Conservation (phyloP, 1,140 invertebrate species). For the Cephus cinctus region DNA sequence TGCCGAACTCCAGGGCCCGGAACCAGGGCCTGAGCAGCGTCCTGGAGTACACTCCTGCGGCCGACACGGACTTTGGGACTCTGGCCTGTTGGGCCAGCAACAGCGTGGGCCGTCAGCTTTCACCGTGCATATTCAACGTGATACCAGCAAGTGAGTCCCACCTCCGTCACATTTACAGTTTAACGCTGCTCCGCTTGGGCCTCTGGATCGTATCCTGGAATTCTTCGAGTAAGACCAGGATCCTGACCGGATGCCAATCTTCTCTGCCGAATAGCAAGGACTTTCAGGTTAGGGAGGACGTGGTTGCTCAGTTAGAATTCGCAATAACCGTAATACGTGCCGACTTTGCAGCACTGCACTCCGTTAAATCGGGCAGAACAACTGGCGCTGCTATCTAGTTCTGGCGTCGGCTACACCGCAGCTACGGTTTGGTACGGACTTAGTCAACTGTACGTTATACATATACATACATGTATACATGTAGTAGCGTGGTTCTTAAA, state of each 20-base stretch:
- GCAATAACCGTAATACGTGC: background rate
- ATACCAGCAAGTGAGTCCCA: constrained; percentile 73
- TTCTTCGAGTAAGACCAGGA: too few species aligned
- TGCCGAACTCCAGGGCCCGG: constrained; percentile 58
- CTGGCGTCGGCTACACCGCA: constrained; percentile 19
- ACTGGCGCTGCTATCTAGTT: constrained; percentile 21
- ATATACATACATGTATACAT: too few species aligned
- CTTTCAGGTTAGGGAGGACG: background rate
- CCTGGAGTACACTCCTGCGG: constrained; percentile 64
- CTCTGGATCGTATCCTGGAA: too few species aligned
- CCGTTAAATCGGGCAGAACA: constrained; percentile 35
- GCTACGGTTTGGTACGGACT: background rate
- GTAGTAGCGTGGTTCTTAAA: too few species aligned
- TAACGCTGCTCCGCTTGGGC: too few species aligned
- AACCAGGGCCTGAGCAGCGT: constrained; percentile 68
- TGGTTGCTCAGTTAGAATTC: constrained; percentile 1
- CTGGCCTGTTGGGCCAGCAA: constrained; percentile 86
- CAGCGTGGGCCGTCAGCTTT: constrained; percentile 74
- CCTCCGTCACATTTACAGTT: too few species aligned
- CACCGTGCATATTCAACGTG: constrained; percentile 79
- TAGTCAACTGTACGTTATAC: too few species aligned
- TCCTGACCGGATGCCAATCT: too few species aligned
- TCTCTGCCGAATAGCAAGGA: too few species aligned
- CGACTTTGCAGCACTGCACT: constrained; percentile 4
- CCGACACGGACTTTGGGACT: constrained; percentile 73